Base-by-base conservation (phyloP, 2,888 invertebrate species). In the Oegoconia quadripuncta region DNA sequence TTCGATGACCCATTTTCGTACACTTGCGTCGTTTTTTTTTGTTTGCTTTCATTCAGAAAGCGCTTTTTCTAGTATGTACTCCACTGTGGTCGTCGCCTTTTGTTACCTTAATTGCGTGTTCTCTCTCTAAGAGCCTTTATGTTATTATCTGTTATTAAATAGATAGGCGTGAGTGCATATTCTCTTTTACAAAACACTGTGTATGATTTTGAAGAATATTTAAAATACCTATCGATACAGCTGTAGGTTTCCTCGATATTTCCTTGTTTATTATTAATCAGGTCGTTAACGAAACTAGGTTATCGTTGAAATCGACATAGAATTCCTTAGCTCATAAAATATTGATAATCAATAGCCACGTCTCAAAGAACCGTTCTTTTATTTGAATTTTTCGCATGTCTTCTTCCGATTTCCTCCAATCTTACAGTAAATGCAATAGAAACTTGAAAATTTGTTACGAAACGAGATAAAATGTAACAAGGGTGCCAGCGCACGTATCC, bases 1-100 rank as follows among this genome's bases (percentile, higher is more conserved):
- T 68, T 68, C 70, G 69, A 72, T 74, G 74, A 74, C 75, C 74
- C 59, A 73, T 74, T 77, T 76, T 72, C 64, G 61, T 63, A 61
- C 58, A 64, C 61, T 61, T 64, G 55, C 54, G 53, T 56, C 50
- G 58, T 58, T 68, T 65, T 74, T 73, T 65, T 74, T 73, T 65
- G 65, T 66, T 64, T 61, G 55, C 54, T 61, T 63, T 64, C 55
- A 59, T 62, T 55, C 56, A 56, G 59, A 59, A 53, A 59, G 56
- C 59, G 48, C 60, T 71, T 62, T 69, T 69, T 59, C 49, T 47
- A 48, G 48, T 47, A 47, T 40, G 51, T 50, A 50, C 57, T 59
- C 48, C 54, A 51, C 44, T 54, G 54, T 45, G 48, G 52, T 55
- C 52, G 38, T 43, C 41, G 26, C 22, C 50, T 66, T 67, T 64